These are phyloP conservation scores for Cryptosula pallasiana DNA, from an alignment of 2,888 invertebrate genomes.

Conservation along the genomic window DNA sequence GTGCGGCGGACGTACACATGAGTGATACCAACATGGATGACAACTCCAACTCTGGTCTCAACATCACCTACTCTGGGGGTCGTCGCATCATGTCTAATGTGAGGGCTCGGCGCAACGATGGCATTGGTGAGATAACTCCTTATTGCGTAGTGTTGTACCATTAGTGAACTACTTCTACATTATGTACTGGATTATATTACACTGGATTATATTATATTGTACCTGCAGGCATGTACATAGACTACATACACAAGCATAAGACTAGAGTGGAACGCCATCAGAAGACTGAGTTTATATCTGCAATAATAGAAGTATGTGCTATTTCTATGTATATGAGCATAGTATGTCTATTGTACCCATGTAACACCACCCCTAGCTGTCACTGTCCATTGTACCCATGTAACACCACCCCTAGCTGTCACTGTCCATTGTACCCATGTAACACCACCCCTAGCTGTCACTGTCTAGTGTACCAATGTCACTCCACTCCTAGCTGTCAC, in stretches of 20 bases:
- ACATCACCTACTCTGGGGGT: slow-evolving; percentile 91
- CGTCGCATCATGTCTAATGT: slow-evolving; percentile 39
- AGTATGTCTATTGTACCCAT: too few species aligned
- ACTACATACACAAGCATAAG: slow-evolving; percentile 5
- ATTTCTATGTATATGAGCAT: too few species aligned
- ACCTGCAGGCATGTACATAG: slow-evolving; percentile 15
- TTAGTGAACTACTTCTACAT: too few species aligned
- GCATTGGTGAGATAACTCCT: neutral
- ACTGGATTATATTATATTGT: too few species aligned
- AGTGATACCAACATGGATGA: slow-evolving; percentile 82
- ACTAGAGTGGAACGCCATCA: slow-evolving; percentile 23
- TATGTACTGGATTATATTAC: too few species aligned
- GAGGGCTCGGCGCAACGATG: neutral
- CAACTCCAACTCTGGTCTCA: slow-evolving; percentile 72
- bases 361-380: too few species aligned
- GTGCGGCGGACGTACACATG: slow-evolving; percentile 88
- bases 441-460: too few species aligned
- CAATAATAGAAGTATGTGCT: neutral
- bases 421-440: too few species aligned
- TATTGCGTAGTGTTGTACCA: neutral
- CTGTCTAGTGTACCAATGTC: too few species aligned
- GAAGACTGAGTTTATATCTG: neutral
- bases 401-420: too few species aligned
- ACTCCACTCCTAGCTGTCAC: too few species aligned
- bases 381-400: too few species aligned